These are phyloP conservation scores for Morphnarchus princeps DNA, from an alignment of 2,113 vertebrate species.

Conservation along the genomic window DNA sequence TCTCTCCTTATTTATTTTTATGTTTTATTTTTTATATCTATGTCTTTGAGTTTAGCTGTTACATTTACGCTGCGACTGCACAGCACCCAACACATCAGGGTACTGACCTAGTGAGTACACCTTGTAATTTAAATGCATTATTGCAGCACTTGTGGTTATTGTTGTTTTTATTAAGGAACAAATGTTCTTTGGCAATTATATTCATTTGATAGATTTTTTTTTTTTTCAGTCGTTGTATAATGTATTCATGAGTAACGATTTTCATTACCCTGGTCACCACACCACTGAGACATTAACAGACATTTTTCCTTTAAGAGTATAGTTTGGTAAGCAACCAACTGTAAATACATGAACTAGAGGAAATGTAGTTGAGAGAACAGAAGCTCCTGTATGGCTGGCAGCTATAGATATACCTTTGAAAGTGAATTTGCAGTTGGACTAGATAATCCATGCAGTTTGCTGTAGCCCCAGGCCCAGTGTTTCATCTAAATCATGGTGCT, in stretches of 20 bases:
- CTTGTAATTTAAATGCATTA: neutral
- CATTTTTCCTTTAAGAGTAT: neutral
- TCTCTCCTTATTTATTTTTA: neutral
- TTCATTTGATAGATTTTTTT: neutral
- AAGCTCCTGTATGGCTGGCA: conserved; percentile 5
- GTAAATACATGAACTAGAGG: neutral
- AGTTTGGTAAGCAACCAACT: neutral
- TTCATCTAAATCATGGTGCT: neutral
- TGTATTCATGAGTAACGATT: neutral
- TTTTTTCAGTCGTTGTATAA: neutral
- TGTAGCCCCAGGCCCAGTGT: neutral
- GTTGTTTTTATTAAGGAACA: conserved; percentile 1
- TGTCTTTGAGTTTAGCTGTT: neutral
- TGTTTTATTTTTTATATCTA: neutral
- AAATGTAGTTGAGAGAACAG: neutral
- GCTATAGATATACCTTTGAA: conserved; percentile 12
- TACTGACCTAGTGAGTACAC: neutral
- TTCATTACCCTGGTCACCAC: neutral
- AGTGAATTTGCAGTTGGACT: neutral
- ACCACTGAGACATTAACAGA: neutral
- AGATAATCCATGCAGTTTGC: conserved; percentile 3
- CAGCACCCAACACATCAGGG: neutral
- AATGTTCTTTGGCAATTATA: neutral
- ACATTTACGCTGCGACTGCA: neutral
- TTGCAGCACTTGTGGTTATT: neutral